Evolutionary conservation across 2,113 vertebrate species (phyloP), one percentile per base, ranked within the genome.

Genomic region (Leptobrachium leishanense): DNA sequence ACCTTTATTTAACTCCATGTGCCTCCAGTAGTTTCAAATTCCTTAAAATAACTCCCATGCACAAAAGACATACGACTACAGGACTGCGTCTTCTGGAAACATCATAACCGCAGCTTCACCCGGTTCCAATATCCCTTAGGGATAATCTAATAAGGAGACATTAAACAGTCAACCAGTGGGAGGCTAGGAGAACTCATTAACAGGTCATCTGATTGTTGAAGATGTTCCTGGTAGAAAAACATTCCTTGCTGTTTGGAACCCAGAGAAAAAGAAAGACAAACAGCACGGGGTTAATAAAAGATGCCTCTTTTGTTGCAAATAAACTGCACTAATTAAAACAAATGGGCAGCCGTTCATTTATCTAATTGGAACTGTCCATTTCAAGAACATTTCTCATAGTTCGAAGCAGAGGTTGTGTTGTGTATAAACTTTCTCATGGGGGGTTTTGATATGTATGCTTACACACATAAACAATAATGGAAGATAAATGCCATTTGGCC

Each of bases 101-200:
- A 74, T 50, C 20, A 74, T 74, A 81, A 81, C 78, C 65, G 62
- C 65, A 81, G 67, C 71, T 68, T 80, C 78, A 81, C 73, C 71
- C 73, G n/a, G 42, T 81, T 81, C 41, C 64, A 68, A 44, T 74
- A 74, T 79, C 13, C 78, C 72, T 74, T 46, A 62, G 78, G 64
- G 64, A 74, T 81, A 81, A 81, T 81, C 78, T 81, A 81, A 81
- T 81, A 73, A 81, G 59, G 46, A 31, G 42, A 74, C 43, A 81
- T 81, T 57, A 74, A 81, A 81, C 12, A 74, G 65, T 54, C 64
- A 67, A 83, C 63, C 41, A 81, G 73, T 81, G 79, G 82, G 67
- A 85, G 81, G 68, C 67, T 66, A 12, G 41, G 41, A 83, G 54
- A 79, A 83, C 79, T 81, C 66, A 82, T 82, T 82, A 78, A 46